These are phyloP conservation scores for Crematogaster levior DNA, from an alignment of 2,888 invertebrate species.

Conservation along the genomic window DNA sequence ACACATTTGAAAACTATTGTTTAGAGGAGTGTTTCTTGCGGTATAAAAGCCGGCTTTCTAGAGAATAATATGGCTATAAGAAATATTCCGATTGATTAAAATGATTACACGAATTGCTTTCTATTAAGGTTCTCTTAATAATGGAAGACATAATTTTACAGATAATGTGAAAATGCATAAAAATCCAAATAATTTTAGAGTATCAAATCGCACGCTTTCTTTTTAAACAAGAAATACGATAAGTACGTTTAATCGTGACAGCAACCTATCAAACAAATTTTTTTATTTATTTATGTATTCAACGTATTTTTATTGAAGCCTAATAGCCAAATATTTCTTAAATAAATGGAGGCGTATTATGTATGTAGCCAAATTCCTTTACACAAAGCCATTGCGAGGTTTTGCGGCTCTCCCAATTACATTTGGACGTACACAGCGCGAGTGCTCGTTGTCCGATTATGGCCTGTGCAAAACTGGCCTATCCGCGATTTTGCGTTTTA, in stretches of 20 bases:
- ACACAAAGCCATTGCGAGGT: neutral
- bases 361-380: neutral
- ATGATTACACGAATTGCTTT: no score
- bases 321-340: conserved; percentile 9
- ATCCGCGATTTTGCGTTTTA: conserved; percentile 30
- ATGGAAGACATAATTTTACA: neutral
- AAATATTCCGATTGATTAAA: neutral
- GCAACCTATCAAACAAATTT: neutral
- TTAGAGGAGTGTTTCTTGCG: neutral
- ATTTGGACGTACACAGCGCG: neutral
- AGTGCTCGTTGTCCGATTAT: conserved; percentile 16
- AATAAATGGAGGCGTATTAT: neutral
- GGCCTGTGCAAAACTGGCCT: conserved; percentile 20
- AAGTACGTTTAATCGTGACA: neutral
- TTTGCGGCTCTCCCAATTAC: conserved; percentile 5
- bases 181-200: neutral
- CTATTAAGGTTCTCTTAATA: neutral
- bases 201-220: neutral
- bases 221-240: neutral
- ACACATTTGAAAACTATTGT: neutral
- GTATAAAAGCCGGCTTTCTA: neutral
- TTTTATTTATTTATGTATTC: neutral
- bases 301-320: neutral
- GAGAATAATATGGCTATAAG: neutral
- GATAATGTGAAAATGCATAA: neutral